Evolutionary conservation across 2,113 vertebrate species (phyloP).

Genomic region (Sula dactylatra): DNA sequence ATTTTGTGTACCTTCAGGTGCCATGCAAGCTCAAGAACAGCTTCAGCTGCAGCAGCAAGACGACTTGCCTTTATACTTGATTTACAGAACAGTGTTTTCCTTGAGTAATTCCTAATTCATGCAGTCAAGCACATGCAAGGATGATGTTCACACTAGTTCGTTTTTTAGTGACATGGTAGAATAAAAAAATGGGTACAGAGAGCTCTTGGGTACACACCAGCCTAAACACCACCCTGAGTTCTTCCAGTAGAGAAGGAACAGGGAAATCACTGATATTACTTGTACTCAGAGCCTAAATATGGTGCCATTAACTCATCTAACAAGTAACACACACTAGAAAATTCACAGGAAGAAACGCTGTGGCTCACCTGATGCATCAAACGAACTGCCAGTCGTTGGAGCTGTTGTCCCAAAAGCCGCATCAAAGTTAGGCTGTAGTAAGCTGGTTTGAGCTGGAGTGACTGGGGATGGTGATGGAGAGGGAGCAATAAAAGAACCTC

Average conservation of each 20-base stretch:
- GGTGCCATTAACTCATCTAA: not conserved
- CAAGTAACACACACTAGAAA: not conserved
- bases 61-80: not conserved
- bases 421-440: conserved; percentile 84
- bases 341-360: not conserved
- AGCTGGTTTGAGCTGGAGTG: conserved; percentile 82
- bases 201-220: not conserved
- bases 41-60: conserved; percentile 67
- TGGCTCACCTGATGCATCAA: conserved; percentile 90
- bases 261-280: not conserved
- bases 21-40: conserved; percentile 70
- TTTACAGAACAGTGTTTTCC: conserved; percentile 2
- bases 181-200: conserved; percentile 14
- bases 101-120: not conserved
- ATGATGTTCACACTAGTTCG: not conserved
- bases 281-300: not conserved
- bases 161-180: conserved; percentile 20
- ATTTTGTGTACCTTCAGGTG: conserved; percentile 44
- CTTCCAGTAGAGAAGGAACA: not conserved
- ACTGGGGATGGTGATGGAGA: conserved; percentile 81
- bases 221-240: not conserved
- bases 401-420: conserved; percentile 77
- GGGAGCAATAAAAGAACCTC: conserved; percentile 80
- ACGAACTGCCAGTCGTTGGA: conserved; percentile 80
- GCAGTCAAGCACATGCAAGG: conserved; percentile 68